Percentiles rank a stretch among this genome's conserved stretches.
Evolutionary conservation across 2,888 invertebrate genomes (phyloP).

Genomic region (Drosophila helvetica): DNA sequence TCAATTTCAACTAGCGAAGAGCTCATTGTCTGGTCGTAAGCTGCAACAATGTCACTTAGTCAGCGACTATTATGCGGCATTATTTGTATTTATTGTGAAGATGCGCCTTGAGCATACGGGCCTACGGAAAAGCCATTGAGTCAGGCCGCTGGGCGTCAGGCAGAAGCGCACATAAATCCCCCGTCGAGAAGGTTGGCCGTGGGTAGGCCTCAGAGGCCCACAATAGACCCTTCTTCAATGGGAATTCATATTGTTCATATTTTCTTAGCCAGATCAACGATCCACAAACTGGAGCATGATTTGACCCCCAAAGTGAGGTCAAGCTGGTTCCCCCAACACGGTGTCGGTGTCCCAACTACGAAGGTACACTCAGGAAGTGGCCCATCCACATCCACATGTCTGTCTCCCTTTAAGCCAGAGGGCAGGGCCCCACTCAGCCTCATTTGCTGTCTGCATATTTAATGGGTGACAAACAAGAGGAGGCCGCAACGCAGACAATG

Average conservation of each 20-base stretch:
- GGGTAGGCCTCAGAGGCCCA: slow-evolving; percentile 13
- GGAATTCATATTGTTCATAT: neutral
- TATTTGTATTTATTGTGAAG: slow-evolving; percentile 15
- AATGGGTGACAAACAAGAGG: slow-evolving; percentile 69
- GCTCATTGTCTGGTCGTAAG: slow-evolving; percentile 17
- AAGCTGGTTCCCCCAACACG: neutral
- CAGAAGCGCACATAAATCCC: slow-evolving; percentile 8
- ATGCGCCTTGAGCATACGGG: neutral
- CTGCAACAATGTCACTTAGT: slow-evolving; percentile 59
- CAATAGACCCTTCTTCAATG: slow-evolving; percentile 26
- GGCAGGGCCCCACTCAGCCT: slow-evolving; percentile 1
- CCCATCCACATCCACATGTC: neutral
- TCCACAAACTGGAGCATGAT: slow-evolving; percentile 21
- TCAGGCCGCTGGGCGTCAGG: neutral
- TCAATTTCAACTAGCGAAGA: slow-evolving; percentile 33
- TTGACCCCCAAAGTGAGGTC: slow-evolving; percentile 6
- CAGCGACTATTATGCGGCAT: slow-evolving; percentile 34
- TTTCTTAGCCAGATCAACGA: slow-evolving; percentile 9
- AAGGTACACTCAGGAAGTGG: slow-evolving; percentile 13
- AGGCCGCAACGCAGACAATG: slow-evolving; percentile 48
- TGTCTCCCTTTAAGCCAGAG: neutral
- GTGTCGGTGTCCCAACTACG: no score
- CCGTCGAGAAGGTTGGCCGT: slow-evolving; percentile 27
- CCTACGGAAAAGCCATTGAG: neutral
- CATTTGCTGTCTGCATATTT: slow-evolving; percentile 44